phyloP scores from a whole-genome alignment of 2,113 vertebrate genomes.

The Nothoprocta perdicaria region DNA sequence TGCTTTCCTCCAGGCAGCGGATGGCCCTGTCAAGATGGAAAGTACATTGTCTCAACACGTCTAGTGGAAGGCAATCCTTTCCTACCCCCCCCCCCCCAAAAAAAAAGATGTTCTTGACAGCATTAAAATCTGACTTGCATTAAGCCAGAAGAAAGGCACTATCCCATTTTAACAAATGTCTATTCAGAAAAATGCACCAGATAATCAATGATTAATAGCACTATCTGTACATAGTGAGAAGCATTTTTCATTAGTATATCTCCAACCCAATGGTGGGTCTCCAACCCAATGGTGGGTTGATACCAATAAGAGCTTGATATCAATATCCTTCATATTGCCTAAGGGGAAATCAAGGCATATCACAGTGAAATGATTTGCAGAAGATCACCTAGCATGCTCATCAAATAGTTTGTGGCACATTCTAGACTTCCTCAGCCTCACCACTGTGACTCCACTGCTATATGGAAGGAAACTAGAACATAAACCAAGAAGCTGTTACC shows the following conservation, averaged over 20 bases:
- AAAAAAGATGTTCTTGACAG: not conserved
- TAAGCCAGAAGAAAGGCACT: not conserved
- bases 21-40: slow-evolving; percentile 64
- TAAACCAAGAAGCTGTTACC: not conserved
- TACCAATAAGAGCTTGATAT: not conserved
- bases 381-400: not conserved
- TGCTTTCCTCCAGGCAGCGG: slow-evolving; percentile 30
- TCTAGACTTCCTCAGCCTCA: not conserved
- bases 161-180: not conserved
- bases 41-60: slow-evolving; percentile 45
- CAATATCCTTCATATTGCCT: not conserved
- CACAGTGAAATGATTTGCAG: not conserved
- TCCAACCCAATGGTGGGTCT: not conserved
- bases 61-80: slow-evolving; percentile 29
- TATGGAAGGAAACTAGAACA: not conserved
- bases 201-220: not conserved
- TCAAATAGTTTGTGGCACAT: not conserved
- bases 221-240: not conserved
- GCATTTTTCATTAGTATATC: not conserved
- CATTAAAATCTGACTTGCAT: not conserved
- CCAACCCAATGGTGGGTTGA: rapidly evolving
- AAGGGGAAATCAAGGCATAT: not conserved
- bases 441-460: not conserved
- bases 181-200: not conserved
- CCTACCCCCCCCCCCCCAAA: too few relatives aligned